Evolutionary conservation across 2,113 vertebrate species (phyloP), one percentile per base, ranked within the genome.

Genomic region (Delphinapterus leucas): DNA sequence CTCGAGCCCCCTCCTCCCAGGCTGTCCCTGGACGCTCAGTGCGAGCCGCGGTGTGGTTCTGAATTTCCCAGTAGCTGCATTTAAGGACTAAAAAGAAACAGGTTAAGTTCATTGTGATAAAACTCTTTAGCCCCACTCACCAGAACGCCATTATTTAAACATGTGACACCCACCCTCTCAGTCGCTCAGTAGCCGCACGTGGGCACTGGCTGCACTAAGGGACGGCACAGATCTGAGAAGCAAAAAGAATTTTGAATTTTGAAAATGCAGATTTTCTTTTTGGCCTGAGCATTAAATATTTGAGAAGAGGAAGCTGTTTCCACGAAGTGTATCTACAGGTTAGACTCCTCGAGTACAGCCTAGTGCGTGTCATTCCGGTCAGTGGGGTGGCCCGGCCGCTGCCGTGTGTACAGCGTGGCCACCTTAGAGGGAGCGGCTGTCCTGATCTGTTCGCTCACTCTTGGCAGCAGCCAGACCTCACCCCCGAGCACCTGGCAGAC

Each of bases 331-430:
- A 1, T 47, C 7, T 68, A 1, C 41, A 20, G 68, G 14, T 83
- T n/a, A 14, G 70, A 12, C 13, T 73, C 23, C 58, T 65, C 1
- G 1, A 8, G 21, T 11, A 7, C 8, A 31, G 49, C 68, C 60
- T 53, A 6, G 6, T 5, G 20, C 12, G 0, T 23, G 33, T 6
- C 3, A 4, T 3, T 25, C 6, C 3, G 31, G 68, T 49, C 18
- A 18, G 60, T 1, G 25, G 15, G 26, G 21, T 8, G 68, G 5
- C 38, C 74, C 0, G 0, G 79, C 38, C 21, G 1, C n/a, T 3
- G 47, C 38, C 4, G 0, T 9, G 21, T 0, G 1, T 13, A 8
- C 4, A 36, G 2, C 4, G 1, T 55, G 73, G 33, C 77, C 28
- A 1, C 68, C 5, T 17, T 0, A 1, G 44, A 38, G 31, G 73